Percentiles rank a stretch among this genome's conserved stretches.
These are phyloP conservation scores for Eulemur coronatus DNA, from an alignment of 2,797 vertebrate genomes.

Conservation along the genomic window DNA sequence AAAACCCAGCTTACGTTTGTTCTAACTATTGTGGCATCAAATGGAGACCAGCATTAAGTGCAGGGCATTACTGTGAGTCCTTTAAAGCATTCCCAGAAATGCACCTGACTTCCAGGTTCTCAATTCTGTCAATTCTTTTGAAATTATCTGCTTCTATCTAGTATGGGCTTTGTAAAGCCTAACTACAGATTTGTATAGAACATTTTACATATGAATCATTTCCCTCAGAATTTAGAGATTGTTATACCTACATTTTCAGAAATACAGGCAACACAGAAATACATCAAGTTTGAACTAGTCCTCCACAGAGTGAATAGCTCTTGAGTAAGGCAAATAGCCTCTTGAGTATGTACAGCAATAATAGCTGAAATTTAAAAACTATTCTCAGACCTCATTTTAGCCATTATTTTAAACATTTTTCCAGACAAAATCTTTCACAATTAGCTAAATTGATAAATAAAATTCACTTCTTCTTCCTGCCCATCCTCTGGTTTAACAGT, in stretches of 20 bases:
- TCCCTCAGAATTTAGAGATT: constrained; percentile 32
- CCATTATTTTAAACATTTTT: constrained; percentile 57
- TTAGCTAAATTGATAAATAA: constrained; percentile 37
- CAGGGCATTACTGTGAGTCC: constrained; percentile 12
- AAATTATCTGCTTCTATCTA: constrained; percentile 54
- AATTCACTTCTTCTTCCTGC: constrained; percentile 24
- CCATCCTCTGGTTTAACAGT: not conserved
- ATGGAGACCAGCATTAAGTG: constrained; percentile 14
- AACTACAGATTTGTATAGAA: constrained; percentile 46
- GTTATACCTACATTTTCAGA: constrained; percentile 42
- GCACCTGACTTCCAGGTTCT: constrained; percentile 45
- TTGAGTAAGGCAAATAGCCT: constrained; percentile 41
- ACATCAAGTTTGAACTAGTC: constrained; percentile 34
- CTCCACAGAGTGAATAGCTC: constrained; percentile 2
- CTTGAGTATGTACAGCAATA: constrained; percentile 13
- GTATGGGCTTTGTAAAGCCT: constrained; percentile 26
- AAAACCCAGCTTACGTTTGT: constrained; percentile 28
- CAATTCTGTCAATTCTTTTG: constrained; percentile 54
- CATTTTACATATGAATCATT: constrained; percentile 47
- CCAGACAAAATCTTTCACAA: constrained; percentile 31
- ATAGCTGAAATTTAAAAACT: constrained; percentile 54
- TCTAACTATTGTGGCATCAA: not conserved
- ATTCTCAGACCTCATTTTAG: constrained; percentile 51
- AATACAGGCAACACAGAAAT: constrained; percentile 38
- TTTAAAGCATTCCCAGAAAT: constrained; percentile 46